Percentiles rank a stretch among this genome's conserved stretches.
Conservation (phyloP, 2,113 vertebrate species). For the Malurus alboscapulatus region DNA sequence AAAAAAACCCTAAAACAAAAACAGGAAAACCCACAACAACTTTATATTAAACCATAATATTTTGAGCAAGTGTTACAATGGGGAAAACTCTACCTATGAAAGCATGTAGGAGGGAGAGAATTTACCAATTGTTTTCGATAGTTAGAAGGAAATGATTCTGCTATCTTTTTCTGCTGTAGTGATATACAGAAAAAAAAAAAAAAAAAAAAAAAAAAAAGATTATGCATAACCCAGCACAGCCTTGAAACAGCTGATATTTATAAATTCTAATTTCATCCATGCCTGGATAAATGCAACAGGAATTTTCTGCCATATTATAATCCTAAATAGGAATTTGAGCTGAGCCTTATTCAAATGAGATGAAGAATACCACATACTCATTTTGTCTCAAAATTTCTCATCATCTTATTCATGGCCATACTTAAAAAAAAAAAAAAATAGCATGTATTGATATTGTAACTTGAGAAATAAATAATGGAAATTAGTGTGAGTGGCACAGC, state of each 20-base stretch:
- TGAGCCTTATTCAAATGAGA: neutral
- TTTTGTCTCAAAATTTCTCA: constrained; percentile 17
- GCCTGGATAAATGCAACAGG: neutral
- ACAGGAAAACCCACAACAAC: neutral
- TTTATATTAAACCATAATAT: neutral
- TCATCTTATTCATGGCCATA: neutral
- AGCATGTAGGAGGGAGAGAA: neutral
- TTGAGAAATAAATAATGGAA: neutral
- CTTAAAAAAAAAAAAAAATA: neutral
- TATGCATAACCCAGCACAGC: neutral
- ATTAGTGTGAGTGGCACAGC: neutral
- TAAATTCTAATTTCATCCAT: neutral
- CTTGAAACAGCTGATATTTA: constrained; percentile 1
- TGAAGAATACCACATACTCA: neutral
- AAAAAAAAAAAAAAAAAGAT: neutral
- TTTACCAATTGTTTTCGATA: neutral
- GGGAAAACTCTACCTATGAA: neutral
- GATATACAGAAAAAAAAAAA: neutral
- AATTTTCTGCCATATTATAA: neutral
- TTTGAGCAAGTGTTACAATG: neutral
- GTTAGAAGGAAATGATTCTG: neutral
- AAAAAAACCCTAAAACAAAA: neutral
- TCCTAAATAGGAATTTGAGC: neutral
- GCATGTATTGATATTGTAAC: neutral
- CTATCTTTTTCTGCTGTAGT: neutral